A percentile compares a stretch with the other conserved stretches of the same genome.
Conservation (phyloP, 2,113 vertebrate genomes). For the Sylvilagus bachmani region DNA sequence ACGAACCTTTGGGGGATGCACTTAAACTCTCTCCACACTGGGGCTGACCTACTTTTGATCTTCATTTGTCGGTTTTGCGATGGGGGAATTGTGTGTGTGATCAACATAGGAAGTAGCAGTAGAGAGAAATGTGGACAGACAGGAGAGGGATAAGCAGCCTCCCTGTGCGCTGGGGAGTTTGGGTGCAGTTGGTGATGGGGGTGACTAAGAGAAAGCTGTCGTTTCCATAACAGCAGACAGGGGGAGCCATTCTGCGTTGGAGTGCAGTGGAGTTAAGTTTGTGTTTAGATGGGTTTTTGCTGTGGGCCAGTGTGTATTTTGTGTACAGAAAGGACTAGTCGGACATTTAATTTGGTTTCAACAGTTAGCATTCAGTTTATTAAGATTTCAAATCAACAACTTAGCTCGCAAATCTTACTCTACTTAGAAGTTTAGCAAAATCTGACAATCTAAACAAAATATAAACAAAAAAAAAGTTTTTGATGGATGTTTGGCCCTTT, state of each 20-base stretch:
- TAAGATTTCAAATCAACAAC: constrained; percentile 19
- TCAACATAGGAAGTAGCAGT: not conserved
- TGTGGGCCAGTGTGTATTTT: constrained; percentile 19
- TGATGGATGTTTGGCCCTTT: constrained; percentile 44
- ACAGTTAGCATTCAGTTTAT: constrained; percentile 30
- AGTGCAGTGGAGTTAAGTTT: not conserved
- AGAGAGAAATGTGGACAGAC: not conserved
- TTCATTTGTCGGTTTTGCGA: not conserved
- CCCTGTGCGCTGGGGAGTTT: too few relatives aligned
- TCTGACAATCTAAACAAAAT: not conserved
- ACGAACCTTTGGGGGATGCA: too few relatives aligned
- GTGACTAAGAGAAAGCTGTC: not conserved
- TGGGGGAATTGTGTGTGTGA: not conserved
- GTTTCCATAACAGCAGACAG: not conserved
- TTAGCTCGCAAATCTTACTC: constrained; percentile 23
- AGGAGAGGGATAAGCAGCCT: too few relatives aligned
- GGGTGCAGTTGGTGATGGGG: not conserved
- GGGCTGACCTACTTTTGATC: not conserved
- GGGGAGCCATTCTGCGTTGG: not conserved
- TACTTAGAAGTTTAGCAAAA: constrained; percentile 44
- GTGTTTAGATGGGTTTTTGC: not conserved
- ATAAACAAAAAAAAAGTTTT: not conserved
- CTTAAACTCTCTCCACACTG: too few relatives aligned
- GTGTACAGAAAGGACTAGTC: not conserved
- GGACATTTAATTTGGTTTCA: constrained; percentile 41